Evolutionary conservation across 2,113 vertebrate genomes (phyloP).

Genomic region (Corvus moneduloides): DNA sequence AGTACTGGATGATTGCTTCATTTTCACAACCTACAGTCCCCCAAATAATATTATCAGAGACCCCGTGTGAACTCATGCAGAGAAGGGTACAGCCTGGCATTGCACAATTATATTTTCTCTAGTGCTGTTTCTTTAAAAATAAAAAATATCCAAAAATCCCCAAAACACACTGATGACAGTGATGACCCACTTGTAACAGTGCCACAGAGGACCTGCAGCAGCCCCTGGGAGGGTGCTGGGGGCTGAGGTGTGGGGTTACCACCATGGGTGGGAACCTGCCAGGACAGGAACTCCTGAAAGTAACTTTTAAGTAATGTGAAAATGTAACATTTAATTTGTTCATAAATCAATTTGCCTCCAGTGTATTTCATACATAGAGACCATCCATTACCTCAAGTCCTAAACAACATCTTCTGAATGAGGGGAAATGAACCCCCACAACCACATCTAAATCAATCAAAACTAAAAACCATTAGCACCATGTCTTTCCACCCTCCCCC

Average conservation of each 20-base stretch:
- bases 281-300: neutral
- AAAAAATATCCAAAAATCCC: no score
- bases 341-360: neutral
- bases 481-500: neutral
- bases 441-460: neutral
- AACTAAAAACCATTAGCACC: neutral
- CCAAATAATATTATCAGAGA: neutral
- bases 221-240: neutral
- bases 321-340: neutral
- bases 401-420: neutral
- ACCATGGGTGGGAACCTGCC: neutral
- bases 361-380: neutral
- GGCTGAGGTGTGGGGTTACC: neutral
- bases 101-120: neutral
- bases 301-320: neutral
- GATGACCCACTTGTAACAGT: no score
- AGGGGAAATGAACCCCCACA: neutral
- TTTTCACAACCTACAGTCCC: neutral
- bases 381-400: neutral
- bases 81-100: neutral
- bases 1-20: neutral
- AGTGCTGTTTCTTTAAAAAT: neutral
- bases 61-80: neutral
- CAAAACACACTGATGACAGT: neutral
- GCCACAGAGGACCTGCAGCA: neutral